Base-by-base conservation (phyloP, 2,888 invertebrate genomes). In the Cartodere bifasciata region DNA sequence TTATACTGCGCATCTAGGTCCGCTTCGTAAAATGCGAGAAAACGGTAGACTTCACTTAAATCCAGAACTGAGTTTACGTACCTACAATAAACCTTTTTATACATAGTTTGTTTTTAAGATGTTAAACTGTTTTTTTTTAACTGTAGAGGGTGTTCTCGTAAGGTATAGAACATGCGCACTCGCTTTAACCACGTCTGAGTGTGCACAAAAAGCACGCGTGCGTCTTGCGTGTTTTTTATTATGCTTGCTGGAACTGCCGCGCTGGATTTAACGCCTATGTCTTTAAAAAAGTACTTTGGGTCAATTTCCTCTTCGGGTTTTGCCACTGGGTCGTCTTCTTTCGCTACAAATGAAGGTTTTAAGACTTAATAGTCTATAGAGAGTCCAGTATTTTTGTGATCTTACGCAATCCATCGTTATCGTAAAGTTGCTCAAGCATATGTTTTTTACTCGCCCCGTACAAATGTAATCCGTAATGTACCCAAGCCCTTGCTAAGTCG, bases 21-120 rank as follows among this genome's bases (percentile, higher is more conserved):
- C 21, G 66, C 61, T 53, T 84, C 83, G 56, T 79, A 84, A 52
- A 77, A 78, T 0, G 77, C 71, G 29, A 84, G 58, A 46, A 70
- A 67, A 42, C 73, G 70, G 48, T 74, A 79, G 9, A 78, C 52
- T 44, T 74, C 73, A 23, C 76, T 77, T 24, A 70, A 50, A 47
- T 73, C 72, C 38, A 72, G 49, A 2, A 70, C 65, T 35, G 68
- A 65, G 23, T 71, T 68, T 31, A 72, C 67, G 42, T 68, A 71
- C n/a, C n/a, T n/a, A n/a, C n/a, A n/a, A n/a, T n/a, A n/a, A n/a
- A n/a, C n/a, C n/a, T n/a, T n/a, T n/a, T n/a, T n/a, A n/a, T n/a
- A n/a, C n/a, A n/a, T n/a, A n/a, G n/a, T n/a, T n/a, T n/a, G n/a
- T n/a, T n/a, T n/a, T n/a, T n/a, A n/a, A n/a, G n/a, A n/a, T n/a